These are phyloP conservation scores for Aethes cnicana DNA, from an alignment of 2,888 invertebrate species.

Conservation along the genomic window DNA sequence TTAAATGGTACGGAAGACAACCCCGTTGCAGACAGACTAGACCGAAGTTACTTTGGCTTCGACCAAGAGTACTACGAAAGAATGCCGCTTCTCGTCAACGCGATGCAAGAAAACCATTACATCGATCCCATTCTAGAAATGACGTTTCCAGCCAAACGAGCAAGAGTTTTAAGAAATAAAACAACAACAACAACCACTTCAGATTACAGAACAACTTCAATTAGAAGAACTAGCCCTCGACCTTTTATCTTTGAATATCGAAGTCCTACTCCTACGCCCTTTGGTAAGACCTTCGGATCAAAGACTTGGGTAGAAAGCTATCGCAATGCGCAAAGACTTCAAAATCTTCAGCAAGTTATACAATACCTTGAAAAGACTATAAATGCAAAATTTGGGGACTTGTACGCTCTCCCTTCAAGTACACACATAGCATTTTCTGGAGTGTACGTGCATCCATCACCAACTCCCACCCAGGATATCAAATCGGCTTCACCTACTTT, in stretches of 20 bases:
- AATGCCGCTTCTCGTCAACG: constrained; percentile 75
- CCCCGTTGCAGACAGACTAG: constrained; percentile 69
- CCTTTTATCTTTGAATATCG: constrained; percentile 76
- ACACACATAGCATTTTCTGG: constrained; percentile 69
- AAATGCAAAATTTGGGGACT: constrained; percentile 71
- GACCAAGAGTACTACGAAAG: constrained; percentile 75
- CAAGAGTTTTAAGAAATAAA: constrained; percentile 37
- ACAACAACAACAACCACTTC: constrained; percentile 40
- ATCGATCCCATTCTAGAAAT: constrained; percentile 56
- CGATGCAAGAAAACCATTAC: constrained; percentile 68
- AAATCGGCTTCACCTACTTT: constrained; percentile 30
- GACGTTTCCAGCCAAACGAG: constrained; percentile 38
- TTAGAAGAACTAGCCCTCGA: constrained; percentile 72
- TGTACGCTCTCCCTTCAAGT: constrained; percentile 52
- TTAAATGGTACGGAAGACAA: constrained; percentile 45
- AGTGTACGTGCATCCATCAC: constrained; percentile 59
- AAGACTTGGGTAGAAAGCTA: constrained; percentile 70
- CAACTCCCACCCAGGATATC: constrained; percentile 39
- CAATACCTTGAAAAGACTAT: constrained; percentile 73
- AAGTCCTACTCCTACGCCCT: constrained; percentile 67
- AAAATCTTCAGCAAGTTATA: constrained; percentile 70
- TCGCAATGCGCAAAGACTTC: constrained; percentile 68
- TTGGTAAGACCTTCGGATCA: constrained; percentile 64
- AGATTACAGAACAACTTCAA: constrained; percentile 41
- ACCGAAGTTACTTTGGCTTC: constrained; percentile 67